Base-by-base conservation (phyloP, 2,888 invertebrate species). In the Notodonta dromedarius region DNA sequence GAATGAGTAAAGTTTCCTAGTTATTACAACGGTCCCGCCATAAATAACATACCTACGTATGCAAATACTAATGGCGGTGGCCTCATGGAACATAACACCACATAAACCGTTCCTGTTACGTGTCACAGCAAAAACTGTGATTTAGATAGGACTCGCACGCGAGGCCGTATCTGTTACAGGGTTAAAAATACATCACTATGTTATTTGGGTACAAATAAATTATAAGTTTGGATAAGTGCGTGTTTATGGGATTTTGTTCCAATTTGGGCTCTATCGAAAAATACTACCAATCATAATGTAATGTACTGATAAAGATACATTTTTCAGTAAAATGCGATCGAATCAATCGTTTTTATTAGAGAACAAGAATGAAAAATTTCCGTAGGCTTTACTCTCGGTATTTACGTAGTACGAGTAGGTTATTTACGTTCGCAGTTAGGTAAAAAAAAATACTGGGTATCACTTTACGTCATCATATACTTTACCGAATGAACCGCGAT, bases 101-200 rank as follows among this genome's bases (percentile, higher is more conserved):
- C 63, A 63, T 71, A 69, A 71, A 74, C 66, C 70, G 59, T 61
- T 70, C 67, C 57, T 61, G 67, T 59, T 59, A 62, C 58, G 61
- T 59, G 58, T 60, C 63, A 70, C 64, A 64, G 66, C 67, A 69
- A 60, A 74, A 72, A 73, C 71, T 64, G 74, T 73, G 69, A 75
- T 70, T 71, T 66, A 75, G 67, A 65, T 60, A 54, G 53, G 44
- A 13, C 53, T 57, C 56, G 67, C 76, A 78, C 76, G 74, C 76
- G 56, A 79, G 76, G 74, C 65, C 69, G 65, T 74, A 65, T 69
- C 73, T 70, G 70, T 65, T 70, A 74, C 71, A 65, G 54, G 59
- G 66, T 59, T 67, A 60, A 62, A 58, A 60, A 58, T 59, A 59
- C 39, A 52, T 9, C 32, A 52, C 52, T 52, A 52, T 24, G 12